These are phyloP conservation scores for Pyxicephalus adspersus DNA, from an alignment of 2,113 vertebrate genomes.

Conservation along the genomic window DNA sequence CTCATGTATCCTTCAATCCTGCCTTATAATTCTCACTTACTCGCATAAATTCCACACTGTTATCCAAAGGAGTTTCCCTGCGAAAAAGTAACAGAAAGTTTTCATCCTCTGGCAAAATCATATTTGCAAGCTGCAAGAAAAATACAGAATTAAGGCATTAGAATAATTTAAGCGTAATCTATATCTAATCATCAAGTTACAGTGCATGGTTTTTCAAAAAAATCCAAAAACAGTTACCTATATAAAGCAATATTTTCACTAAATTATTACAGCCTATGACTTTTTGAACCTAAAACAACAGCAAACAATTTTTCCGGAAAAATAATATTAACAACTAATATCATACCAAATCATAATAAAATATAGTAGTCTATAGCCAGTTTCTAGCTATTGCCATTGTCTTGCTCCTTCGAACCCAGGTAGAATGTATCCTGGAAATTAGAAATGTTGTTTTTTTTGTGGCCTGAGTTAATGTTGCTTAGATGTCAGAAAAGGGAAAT, in stretches of 20 bases:
- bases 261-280: too few relatives aligned
- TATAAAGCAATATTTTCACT: too few relatives aligned
- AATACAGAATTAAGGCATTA: background rate
- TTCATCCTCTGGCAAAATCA: slow-evolving; percentile 90
- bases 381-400: background rate
- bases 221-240: too few relatives aligned
- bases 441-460: background rate
- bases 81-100: slow-evolving; percentile 93
- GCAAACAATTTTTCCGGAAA: too few relatives aligned
- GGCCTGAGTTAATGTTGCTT: slow-evolving; percentile 14
- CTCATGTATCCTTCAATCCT: too few relatives aligned
- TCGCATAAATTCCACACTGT: slow-evolving; percentile 95
- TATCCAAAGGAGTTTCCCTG: slow-evolving; percentile 87
- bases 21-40: slow-evolving; percentile 69
- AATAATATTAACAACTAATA: too few relatives aligned
- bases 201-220: too few relatives aligned
- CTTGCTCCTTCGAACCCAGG: slow-evolving; percentile 10
- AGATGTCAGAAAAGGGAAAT: slow-evolving; percentile 26
- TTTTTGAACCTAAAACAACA: too few relatives aligned
- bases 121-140: slow-evolving; percentile 81
- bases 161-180: too few relatives aligned
- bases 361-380: background rate
- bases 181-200: too few relatives aligned
- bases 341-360: too few relatives aligned
- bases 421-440: background rate